Conservation (phyloP, 2,888 invertebrate genomes). For the Scaptomyza tumidula region DNA sequence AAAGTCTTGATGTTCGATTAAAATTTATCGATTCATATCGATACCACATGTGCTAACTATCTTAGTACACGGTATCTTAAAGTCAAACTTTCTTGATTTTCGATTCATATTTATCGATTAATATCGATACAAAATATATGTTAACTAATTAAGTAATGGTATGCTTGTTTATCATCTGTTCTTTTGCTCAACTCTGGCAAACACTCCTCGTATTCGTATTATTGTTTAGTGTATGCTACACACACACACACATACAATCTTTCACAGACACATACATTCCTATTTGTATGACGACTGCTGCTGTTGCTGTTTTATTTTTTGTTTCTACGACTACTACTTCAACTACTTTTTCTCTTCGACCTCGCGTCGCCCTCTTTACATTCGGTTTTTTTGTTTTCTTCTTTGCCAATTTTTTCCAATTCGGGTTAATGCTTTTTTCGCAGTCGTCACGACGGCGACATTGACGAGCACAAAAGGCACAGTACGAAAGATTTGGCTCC, state of each 20-base stretch:
- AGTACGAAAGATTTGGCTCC: constrained; percentile 26
- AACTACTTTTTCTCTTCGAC: constrained; percentile 1
- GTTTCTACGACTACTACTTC: constrained; percentile 1
- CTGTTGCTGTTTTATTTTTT: constrained; percentile 26
- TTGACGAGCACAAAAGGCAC: constrained; percentile 50
- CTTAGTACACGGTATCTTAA: no score
- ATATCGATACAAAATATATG: neutral
- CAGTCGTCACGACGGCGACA: constrained; percentile 71
- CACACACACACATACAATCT: neutral
- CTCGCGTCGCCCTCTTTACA: neutral
- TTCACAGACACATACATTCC: constrained; percentile 22
- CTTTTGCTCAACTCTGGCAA: constrained; percentile 46
- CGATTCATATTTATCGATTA: neutral
- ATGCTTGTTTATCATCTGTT: constrained; percentile 3
- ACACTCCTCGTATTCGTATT: constrained; percentile 29
- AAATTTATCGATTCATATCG: no score
- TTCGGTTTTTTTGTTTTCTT: constrained; percentile 1
- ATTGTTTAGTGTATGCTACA: constrained; percentile 43
- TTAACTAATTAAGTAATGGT: neutral
- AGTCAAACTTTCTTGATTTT: no score
- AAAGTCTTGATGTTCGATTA: no score
- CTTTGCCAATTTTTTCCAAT: constrained; percentile 61
- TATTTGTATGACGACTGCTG: constrained; percentile 43
- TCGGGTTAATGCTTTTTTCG: constrained; percentile 80
- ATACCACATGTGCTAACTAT: no score